phyloP scores from a whole-genome alignment of 2,113 vertebrate species.

The Etia nguti region DNA sequence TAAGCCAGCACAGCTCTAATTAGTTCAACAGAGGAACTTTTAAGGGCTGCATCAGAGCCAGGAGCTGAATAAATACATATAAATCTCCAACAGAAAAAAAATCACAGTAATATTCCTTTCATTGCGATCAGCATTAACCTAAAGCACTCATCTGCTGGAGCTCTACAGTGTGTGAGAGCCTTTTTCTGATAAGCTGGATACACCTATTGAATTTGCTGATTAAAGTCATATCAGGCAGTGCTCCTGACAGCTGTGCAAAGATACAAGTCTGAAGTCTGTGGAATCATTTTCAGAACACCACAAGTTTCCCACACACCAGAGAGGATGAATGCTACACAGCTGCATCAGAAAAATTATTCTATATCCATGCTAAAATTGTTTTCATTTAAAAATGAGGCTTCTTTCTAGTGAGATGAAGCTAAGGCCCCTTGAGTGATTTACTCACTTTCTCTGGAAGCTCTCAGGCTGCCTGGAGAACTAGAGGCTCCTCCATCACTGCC shows the following conservation, averaged over 20 bases:
- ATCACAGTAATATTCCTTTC: conserved; percentile 20
- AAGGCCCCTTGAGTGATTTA: conserved; percentile 62
- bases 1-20: conserved; percentile 50
- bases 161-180: conserved; percentile 22
- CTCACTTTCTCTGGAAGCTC: conserved; percentile 79
- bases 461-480: conserved; percentile 73
- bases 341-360: not conserved
- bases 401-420: conserved; percentile 4
- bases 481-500: conserved; percentile 74
- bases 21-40: conserved; percentile 53
- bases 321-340: conserved; percentile 10
- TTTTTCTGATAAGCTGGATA: conserved; percentile 46
- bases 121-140: conserved; percentile 33
- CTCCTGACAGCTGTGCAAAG: conserved; percentile 47
- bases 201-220: conserved; percentile 59
- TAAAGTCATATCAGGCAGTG: conserved; percentile 51
- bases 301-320: not conserved
- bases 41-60: conserved; percentile 33
- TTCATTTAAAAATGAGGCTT: conserved; percentile 40
- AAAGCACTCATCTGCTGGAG: not conserved
- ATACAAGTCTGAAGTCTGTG: conserved; percentile 24
- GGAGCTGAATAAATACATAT: conserved; percentile 51
- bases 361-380: conserved; percentile 24
- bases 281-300: conserved; percentile 34
- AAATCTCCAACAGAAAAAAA: conserved; percentile 29